Evolutionary conservation across 2,888 invertebrate species (phyloP), one percentile per base, ranked within the genome.

Genomic region (Harpagoxenus sublaevis): DNA sequence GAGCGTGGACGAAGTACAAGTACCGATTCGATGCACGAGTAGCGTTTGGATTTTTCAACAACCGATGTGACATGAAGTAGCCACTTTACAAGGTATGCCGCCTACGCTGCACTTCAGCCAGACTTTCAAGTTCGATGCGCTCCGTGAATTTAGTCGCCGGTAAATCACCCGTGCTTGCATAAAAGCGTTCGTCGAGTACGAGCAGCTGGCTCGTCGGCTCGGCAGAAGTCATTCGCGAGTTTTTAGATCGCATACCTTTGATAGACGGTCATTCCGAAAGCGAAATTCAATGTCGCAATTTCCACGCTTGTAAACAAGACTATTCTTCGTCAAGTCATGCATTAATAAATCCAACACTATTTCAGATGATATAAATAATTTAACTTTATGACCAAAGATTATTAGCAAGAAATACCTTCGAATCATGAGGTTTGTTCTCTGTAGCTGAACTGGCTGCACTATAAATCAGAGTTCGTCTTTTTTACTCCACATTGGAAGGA

Each of bases 91-190:
- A 65, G 73, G 71, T 71, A 79, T 23, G 10, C 28, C 89, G 81
- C 89, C 90, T 71, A 90, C 90, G 87, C 89, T 35, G 53, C 31
- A 70, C 86, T 87, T 89, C 86, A 84, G 84, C 71, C 86, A 81
- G 87, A 89, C 87, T 86, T 90, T 89, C 89, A 90, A 89, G 89
- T 89, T 90, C 89, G 84, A 83, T 81, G 84, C 57, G 75, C 60
- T 66, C 51, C 31, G 75, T 55, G 65, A 62, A 73, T 66, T 73
- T 66, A 79, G 51, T 55, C 62, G 74, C 15, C 63, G 84, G 84
- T 89, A 89, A 89, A 89, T 89, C 90, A 89, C 78, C 18, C 70
- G 71, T 35, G 42, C 23, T 28, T 60, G 85, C 70, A 85, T 83
- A 70, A 87, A 85, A 77, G 81, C 71, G 82, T 84, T 81, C 73